These are phyloP conservation scores for Myotis davidii DNA, from an alignment of 2,113 vertebrate genomes.

Conservation along the genomic window DNA sequence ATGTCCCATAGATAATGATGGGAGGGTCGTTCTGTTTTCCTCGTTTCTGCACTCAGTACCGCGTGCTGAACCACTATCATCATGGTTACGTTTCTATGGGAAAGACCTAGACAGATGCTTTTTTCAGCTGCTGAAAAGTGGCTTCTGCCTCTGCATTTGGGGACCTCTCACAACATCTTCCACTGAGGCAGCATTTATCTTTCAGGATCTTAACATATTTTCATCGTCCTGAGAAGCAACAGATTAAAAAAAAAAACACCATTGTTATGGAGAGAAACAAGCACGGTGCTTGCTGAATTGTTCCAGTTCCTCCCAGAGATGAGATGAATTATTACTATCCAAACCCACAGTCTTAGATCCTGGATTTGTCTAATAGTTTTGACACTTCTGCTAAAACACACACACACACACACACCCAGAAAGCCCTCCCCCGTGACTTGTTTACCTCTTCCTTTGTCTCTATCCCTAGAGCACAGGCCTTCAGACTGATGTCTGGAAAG, in stretches of 20 bases:
- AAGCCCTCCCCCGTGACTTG: not conserved
- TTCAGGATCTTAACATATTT: constrained; percentile 69
- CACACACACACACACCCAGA: not conserved
- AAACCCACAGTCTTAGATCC: not conserved
- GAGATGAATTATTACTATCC: not conserved
- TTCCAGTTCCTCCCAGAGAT: not conserved
- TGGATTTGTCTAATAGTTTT: constrained; percentile 1
- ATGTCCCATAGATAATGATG: constrained; percentile 69
- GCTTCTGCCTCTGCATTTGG: not conserved
- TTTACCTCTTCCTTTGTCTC: constrained; percentile 54
- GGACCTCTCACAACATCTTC: constrained; percentile 71
- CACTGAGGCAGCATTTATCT: constrained; percentile 67
- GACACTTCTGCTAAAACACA: not conserved
- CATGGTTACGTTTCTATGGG: not conserved
- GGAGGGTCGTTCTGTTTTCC: constrained; percentile 62
- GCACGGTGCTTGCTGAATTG: not conserved
- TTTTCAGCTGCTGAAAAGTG: not conserved
- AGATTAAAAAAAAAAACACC: constrained; percentile 30
- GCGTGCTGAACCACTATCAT: not conserved
- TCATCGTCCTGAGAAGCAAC: constrained; percentile 42
- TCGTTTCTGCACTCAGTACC: not conserved
- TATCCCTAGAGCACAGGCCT: constrained; percentile 20
- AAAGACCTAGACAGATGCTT: not conserved
- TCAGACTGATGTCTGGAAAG: not conserved
- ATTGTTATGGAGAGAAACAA: constrained; percentile 39